Percentiles rank a stretch among this genome's conserved stretches.
Conservation (phyloP, 2,888 invertebrate genomes). For the Actias luna region DNA sequence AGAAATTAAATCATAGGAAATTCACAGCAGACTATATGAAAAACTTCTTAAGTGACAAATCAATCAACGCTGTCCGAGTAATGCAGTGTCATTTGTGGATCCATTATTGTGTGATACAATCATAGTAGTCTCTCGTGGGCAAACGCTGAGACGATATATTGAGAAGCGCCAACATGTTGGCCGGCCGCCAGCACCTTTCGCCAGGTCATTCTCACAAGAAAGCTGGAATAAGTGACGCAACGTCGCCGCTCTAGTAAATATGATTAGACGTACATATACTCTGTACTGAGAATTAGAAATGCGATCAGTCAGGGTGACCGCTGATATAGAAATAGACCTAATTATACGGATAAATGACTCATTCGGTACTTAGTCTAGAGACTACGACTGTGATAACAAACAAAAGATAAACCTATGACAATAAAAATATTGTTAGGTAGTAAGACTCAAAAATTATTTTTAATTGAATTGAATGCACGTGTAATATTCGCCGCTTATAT, state of each 20-base stretch:
- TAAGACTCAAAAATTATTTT: too few relatives aligned
- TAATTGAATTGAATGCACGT: too few relatives aligned
- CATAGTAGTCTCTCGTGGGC: not conserved
- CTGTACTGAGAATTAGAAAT: not conserved
- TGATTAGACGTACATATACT: not conserved
- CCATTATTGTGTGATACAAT: not conserved
- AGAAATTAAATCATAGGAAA: too few relatives aligned
- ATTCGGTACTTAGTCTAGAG: not conserved
- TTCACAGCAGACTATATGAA: too few relatives aligned
- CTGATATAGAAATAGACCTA: not conserved
- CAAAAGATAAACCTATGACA: not conserved
- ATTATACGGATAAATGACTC: not conserved
- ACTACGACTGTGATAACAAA: not conserved
- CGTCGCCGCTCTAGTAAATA: not conserved
- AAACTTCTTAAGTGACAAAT: too few relatives aligned
- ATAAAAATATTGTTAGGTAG: too few relatives aligned
- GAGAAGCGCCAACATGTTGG: constrained; percentile 36
- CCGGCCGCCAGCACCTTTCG: constrained; percentile 56
- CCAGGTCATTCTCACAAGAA: constrained; percentile 61
- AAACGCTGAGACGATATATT: constrained; percentile 1
- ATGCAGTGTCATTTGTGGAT: not conserved
- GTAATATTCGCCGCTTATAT: too few relatives aligned
- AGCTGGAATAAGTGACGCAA: constrained; percentile 49
- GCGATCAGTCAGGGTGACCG: not conserved
- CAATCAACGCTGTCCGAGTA: not conserved